phyloP scores from a whole-genome alignment of 1,140 invertebrate species.

The Trypoxylus dichotomus region DNA sequence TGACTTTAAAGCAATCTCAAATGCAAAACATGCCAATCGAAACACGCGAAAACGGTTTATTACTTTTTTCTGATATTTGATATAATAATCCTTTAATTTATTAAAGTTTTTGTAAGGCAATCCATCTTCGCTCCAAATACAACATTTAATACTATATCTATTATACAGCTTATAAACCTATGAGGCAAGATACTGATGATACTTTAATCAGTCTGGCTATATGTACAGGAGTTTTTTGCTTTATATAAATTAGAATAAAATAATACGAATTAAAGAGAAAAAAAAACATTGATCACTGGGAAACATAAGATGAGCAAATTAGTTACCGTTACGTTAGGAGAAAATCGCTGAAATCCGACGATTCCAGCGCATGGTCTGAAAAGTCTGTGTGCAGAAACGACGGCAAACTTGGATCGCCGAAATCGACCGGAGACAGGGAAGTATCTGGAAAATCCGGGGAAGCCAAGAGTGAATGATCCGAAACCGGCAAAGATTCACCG shows the following conservation, averaged over 20 bases:
- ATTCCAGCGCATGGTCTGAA: slow-evolving; percentile 42
- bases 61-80: background rate
- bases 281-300: background rate
- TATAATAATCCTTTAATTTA: background rate
- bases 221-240: slow-evolving; percentile 20
- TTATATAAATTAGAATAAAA: slow-evolving; percentile 26
- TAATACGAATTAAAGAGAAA: slow-evolving; percentile 1
- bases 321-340: slow-evolving; percentile 44
- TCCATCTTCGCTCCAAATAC: background rate
- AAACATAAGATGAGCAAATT: background rate
- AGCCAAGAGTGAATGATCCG: slow-evolving; percentile 50
- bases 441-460: slow-evolving; percentile 51
- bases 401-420: slow-evolving; percentile 47
- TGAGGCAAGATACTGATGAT: slow-evolving; percentile 29
- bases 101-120: background rate
- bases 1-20: background rate
- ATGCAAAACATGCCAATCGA: background rate
- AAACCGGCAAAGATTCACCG: slow-evolving; percentile 57
- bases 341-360: slow-evolving; percentile 49
- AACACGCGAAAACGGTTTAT: background rate
- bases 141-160: slow-evolving; percentile 14
- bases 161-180: background rate
- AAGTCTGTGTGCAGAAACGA: slow-evolving; percentile 49
- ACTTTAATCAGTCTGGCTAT: slow-evolving; percentile 23
- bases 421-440: slow-evolving; percentile 49